Conservation (phyloP, 2,888 invertebrate genomes). For the Philereme vetulata region DNA sequence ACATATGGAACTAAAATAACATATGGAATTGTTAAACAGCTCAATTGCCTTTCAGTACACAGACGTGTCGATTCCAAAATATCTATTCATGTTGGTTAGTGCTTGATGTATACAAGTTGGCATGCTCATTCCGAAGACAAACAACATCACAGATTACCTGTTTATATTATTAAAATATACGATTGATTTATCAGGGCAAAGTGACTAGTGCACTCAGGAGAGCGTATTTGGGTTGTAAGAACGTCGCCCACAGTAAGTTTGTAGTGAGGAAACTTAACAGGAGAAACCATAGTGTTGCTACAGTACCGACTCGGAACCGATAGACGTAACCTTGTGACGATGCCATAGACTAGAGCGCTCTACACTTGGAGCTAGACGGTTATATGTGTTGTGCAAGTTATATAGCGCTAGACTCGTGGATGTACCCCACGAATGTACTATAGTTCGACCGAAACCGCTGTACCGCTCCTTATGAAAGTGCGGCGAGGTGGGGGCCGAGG, state of each 20-base stretch:
- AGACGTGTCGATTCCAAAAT: conserved; percentile 23
- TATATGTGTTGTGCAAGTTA: conserved; percentile 30
- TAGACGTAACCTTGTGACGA: conserved; percentile 25
- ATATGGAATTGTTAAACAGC: conserved; percentile 22
- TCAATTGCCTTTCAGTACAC: conserved; percentile 33
- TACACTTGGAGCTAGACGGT: conserved; percentile 39
- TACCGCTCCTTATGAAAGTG: no score
- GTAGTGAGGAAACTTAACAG: conserved; percentile 52
- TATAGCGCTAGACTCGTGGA: conserved; percentile 33
- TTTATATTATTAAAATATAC: conserved; percentile 16
- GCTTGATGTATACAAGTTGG: conserved; percentile 22
- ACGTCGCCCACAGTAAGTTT: conserved; percentile 83
- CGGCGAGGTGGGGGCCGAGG: no score
- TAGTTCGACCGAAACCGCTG: no score
- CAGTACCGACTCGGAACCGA: conserved; percentile 33
- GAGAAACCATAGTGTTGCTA: conserved; percentile 46
- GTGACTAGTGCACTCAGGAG: conserved; percentile 81
- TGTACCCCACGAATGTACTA: conserved; percentile 11
- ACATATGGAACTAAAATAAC: not conserved
- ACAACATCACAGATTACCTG: conserved; percentile 1
- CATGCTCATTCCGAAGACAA: conserved; percentile 16
- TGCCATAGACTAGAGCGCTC: conserved; percentile 41
- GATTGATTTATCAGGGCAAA: conserved; percentile 75
- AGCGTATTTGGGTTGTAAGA: conserved; percentile 83
- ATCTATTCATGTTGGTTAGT: conserved; percentile 19